phyloP scores from a whole-genome alignment of 2,888 invertebrate species.

The Lepidocyrtinus sp. region DNA sequence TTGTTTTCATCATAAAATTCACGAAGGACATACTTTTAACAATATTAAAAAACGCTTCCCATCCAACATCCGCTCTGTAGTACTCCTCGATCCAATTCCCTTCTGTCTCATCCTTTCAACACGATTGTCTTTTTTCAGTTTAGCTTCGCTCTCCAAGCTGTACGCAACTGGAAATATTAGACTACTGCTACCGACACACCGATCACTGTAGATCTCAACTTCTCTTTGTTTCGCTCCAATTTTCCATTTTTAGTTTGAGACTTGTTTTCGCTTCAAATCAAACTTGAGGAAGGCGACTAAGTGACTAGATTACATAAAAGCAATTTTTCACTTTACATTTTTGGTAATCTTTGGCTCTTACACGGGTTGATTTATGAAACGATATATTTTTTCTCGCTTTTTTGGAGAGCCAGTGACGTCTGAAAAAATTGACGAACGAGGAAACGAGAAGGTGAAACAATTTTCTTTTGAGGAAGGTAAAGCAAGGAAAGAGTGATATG shows the following conservation, averaged over 20 bases:
- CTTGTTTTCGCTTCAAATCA: neutral
- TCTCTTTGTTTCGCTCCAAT: neutral
- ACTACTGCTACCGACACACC: neutral
- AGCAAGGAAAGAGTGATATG: no score
- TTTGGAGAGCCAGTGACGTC: constrained; percentile 24
- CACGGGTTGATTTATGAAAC: neutral
- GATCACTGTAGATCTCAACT: neutral
- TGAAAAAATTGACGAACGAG: neutral
- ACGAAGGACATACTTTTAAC: constrained; percentile 43
- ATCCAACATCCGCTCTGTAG: neutral
- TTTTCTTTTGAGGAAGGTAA: neutral
- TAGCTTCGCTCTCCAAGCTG: neutral
- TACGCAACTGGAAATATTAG: neutral
- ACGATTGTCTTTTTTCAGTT: neutral
- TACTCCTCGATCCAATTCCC: constrained; percentile 1
- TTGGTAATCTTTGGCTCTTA: neutral
- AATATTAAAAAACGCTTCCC: constrained; percentile 33
- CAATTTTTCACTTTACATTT: neutral
- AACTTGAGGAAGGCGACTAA: neutral
- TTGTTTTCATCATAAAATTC: no score
- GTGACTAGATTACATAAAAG: neutral
- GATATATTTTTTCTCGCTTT: neutral
- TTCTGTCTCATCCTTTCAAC: neutral
- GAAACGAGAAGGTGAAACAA: constrained; percentile 15
- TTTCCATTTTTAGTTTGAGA: neutral